Conservation (phyloP, 2,888 invertebrate genomes). For the Hypena proboscidalis region DNA sequence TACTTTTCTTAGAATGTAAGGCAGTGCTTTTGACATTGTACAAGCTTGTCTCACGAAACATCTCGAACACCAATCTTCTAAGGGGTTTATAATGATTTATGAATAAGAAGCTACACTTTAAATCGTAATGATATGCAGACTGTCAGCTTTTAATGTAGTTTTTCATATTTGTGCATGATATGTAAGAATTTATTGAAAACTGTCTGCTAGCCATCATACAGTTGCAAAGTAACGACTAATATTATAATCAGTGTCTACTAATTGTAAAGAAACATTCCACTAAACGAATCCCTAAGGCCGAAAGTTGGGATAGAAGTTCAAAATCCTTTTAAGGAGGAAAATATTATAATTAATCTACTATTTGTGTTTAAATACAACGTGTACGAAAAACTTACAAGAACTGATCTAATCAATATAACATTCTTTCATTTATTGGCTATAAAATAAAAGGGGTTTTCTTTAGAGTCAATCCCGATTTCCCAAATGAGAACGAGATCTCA, state of each 20-base stretch:
- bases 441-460: conserved; percentile 1
- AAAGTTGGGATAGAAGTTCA: conserved; percentile 35
- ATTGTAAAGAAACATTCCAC: conserved; percentile 35
- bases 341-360: conserved; percentile 37
- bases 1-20: conserved; percentile 75
- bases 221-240: conserved; percentile 44
- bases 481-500: conserved; percentile 2
- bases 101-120: conserved; percentile 44
- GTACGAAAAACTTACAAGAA: conserved; percentile 16
- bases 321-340: conserved; percentile 38
- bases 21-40: conserved; percentile 77
- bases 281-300: conserved; percentile 42
- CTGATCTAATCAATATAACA: not conserved
- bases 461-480: not conserved
- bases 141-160: conserved; percentile 55
- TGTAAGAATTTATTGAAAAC: conserved; percentile 56
- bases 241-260: conserved; percentile 44
- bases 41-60: conserved; percentile 64
- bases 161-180: conserved; percentile 76
- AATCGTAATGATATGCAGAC: conserved; percentile 76
- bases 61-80: conserved; percentile 39
- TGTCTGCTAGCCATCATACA: conserved; percentile 39
- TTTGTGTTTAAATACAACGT: conserved; percentile 37
- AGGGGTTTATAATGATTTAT: conserved; percentile 36
- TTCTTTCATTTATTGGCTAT: not conserved